Evolutionary conservation across 2,888 invertebrate species (phyloP).

Genomic region (Tipula lateralis): DNA sequence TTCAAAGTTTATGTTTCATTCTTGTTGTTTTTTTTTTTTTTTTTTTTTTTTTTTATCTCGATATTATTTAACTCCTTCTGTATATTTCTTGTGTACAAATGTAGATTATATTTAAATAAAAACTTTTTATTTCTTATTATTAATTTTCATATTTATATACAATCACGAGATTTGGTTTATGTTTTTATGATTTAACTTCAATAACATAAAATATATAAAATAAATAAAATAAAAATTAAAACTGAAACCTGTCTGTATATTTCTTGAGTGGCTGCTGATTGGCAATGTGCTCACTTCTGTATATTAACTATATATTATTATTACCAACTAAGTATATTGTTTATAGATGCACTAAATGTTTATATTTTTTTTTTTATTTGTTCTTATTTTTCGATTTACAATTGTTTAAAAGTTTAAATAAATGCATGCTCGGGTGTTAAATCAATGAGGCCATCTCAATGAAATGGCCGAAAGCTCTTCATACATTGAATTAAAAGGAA

Average conservation of each 20-base stretch:
- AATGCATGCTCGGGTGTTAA: not conserved
- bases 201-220: not conserved
- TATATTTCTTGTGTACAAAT: not conserved
- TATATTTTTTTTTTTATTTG: not conserved
- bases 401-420: not conserved
- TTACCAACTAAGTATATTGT: not conserved
- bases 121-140: not conserved
- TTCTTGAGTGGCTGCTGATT: slow-evolving; percentile 45
- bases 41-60: not conserved
- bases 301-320: not conserved
- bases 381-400: not conserved
- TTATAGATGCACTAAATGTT: not conserved
- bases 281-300: slow-evolving; percentile 37
- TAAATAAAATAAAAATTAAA: not conserved
- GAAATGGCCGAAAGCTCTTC: no score
- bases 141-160: not conserved
- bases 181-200: not conserved
- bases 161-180: not conserved
- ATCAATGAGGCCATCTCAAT: not conserved
- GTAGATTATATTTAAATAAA: not conserved
- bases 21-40: not conserved
- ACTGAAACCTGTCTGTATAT: slow-evolving; percentile 32
- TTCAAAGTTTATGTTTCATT: not conserved
- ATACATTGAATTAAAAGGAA: no score
- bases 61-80: not conserved